Percentiles rank a stretch among this genome's conserved stretches.
These are phyloP conservation scores for Aphidius ervi DNA, from an alignment of 1,140 invertebrate species.

Conservation along the genomic window DNA sequence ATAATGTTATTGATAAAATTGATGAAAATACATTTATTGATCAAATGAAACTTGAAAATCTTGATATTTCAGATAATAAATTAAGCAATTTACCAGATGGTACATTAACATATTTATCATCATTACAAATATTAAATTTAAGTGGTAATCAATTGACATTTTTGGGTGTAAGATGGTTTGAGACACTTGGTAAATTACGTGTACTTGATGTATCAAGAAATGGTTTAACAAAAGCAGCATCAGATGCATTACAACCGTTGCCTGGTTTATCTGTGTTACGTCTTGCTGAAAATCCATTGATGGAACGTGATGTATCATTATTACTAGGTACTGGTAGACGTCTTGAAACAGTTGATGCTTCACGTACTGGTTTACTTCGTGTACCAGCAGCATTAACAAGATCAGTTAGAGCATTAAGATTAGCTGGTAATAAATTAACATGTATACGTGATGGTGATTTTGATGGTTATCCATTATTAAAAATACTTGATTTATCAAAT, in stretches of 20 bases:
- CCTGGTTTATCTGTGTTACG: constrained; percentile 72
- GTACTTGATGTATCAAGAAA: constrained; percentile 80
- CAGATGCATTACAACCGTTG: constrained; percentile 69
- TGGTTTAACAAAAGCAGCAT: constrained; percentile 63
- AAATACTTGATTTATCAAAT: constrained; percentile 74
- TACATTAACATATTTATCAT: constrained; percentile 56
- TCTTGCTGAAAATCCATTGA: constrained; percentile 67
- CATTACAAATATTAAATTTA: constrained; percentile 67
- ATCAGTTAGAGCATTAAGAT: constrained; percentile 73
- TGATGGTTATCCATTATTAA: constrained; percentile 81
- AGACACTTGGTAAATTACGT: constrained; percentile 63
- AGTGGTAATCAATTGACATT: constrained; percentile 64
- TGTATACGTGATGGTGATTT: constrained; percentile 78
- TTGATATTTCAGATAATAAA: constrained; percentile 65
- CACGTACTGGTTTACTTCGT: constrained; percentile 70
- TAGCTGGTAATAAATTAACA: constrained; percentile 72
- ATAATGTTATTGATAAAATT: constrained; percentile 55
- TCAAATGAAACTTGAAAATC: constrained; percentile 44
- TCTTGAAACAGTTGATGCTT: constrained; percentile 77
- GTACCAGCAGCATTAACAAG: constrained; percentile 81
- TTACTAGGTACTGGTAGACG: constrained; percentile 67
- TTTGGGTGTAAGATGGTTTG: constrained; percentile 59
- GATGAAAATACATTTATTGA: constrained; percentile 53
- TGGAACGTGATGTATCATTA: constrained; percentile 60
- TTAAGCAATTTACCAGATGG: constrained; percentile 58